Base-by-base conservation (phyloP, 2,888 invertebrate genomes). In the Lasioglossum pauxillum region DNA sequence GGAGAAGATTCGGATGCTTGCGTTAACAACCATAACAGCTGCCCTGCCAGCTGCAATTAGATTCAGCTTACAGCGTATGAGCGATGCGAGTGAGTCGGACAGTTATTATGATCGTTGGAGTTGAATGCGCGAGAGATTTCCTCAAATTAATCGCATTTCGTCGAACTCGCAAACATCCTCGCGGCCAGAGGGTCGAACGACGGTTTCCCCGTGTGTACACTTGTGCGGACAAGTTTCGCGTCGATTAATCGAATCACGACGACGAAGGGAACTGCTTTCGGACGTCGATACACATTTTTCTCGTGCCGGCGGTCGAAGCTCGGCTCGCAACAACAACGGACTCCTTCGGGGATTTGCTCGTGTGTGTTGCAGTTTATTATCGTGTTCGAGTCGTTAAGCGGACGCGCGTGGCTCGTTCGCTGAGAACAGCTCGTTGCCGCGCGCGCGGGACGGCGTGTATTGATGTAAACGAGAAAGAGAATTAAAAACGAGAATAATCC, bases 401-500 rank as follows among this genome's bases (percentile, higher is more conserved):
- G 31, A 67, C 75, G 67, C 23, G 44, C 69, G 60, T 19, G 7
- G 64, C 72, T 27, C 27, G 73, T 78, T 41, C 31, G 35, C 31
- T 10, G 60, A 38, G 64, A 72, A 76, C 38, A 41, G 41, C 76
- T 69, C 78, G 80, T 80, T 82, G 72, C 64, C 41, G 27, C 60
- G 38, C 67, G 35, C 27, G 2, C 5, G n/a, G 31, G 35, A 19
- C 31, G 60, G 64, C 64, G 75, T 83, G 57, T 64, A 75, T 82
- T 73, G 72, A 88, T 80, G 71, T 84, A 78, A 87, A 82, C 49
- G 77, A 78, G 77, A 81, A 88, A 69, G 77, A 69, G 73, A 83
- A 90, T 90, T 90, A 90, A 86, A 89, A 91, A 78, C 86, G 78
- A 53, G 80, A 87, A 83, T 87, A 87, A 89, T 89, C 82, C 49